Base-by-base conservation (phyloP, 2,797 vertebrate genomes). In the Nannoperca australis region DNA sequence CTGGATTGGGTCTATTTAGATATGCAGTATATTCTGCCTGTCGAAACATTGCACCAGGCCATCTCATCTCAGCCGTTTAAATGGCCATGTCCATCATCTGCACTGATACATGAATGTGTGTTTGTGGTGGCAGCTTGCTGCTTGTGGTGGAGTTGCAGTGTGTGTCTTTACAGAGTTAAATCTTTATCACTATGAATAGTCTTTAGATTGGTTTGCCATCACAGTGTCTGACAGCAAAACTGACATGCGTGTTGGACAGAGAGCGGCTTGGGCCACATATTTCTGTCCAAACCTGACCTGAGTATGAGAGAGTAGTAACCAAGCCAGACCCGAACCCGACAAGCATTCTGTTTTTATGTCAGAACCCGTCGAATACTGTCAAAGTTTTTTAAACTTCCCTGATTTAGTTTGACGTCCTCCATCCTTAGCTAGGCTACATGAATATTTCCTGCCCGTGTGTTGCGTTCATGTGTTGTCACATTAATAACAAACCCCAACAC, bases 21-120 rank as follows among this genome's bases (percentile, higher is more conserved):
- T 74, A 12, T 58, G 36, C 40, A 64, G 22, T 80, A 34, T 60
- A 45, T 70, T 79, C 40, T 74, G 68, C 44, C 64, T 65, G 56
- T 54, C 15, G 1, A 67, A 77, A 81, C 40, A 78, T 69, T 78
- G 58, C 81, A 81, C 65, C 47, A 8, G 30, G 62, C 56, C 66
- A 56, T 70, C 45, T 56, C 50, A 59, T 78, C 60, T 59, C 24
- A 32, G 49, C 76, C 64, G 34, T 70, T 72, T 81, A 71, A 74
- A 83, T 79, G 45, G 63, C 78, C 30, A 67, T 72, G 75, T 81
- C 78, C 60, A 78, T 84, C 79, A 79, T 73, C 58, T 56, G 30
- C 51, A 56, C 69, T 45, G 36, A 59, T 51, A 11, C 54, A 59
- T 1, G 0, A 49, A n/a, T 54, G 51, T 76, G 53, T 72, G 45